Percentiles rank a stretch among this genome's conserved stretches.
These are phyloP conservation scores for Neoitamus cyanurus DNA, from an alignment of 2,888 invertebrate species.

Conservation along the genomic window DNA sequence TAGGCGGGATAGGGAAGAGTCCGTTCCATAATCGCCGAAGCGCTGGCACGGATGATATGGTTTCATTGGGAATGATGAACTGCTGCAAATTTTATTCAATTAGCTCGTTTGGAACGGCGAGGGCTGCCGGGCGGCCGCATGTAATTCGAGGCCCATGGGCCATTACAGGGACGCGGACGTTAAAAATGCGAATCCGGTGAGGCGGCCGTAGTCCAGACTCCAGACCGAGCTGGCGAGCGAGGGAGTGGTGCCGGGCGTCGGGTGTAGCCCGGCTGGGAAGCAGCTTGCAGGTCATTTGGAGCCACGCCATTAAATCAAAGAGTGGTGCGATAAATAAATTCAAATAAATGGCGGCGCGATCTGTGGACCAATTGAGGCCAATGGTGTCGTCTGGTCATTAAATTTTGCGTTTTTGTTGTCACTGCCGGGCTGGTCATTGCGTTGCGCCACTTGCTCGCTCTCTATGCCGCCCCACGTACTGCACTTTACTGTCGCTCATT, in stretches of 20 bases:
- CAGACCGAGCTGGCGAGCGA: background rate
- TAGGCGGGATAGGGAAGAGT: background rate
- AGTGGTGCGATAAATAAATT: constrained; percentile 43
- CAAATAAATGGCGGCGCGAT: constrained; percentile 44
- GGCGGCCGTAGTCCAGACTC: background rate
- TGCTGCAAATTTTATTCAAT: constrained; percentile 41
- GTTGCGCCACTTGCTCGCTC: constrained; percentile 28
- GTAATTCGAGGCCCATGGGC: constrained; percentile 3
- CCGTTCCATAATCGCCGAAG: constrained; percentile 6
- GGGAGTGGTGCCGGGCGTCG: background rate
- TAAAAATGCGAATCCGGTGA: constrained; percentile 27
- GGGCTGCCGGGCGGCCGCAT: background rate
- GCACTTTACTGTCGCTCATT: background rate
- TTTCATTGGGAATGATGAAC: constrained; percentile 36
- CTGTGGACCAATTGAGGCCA: constrained; percentile 47
- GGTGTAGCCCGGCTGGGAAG: constrained; percentile 9
- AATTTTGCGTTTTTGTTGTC: constrained; percentile 38
- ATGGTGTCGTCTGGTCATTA: constrained; percentile 47
- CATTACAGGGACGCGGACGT: background rate
- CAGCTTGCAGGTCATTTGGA: constrained; percentile 41
- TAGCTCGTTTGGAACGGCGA: constrained; percentile 6
- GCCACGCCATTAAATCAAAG: constrained; percentile 45
- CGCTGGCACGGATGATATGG: constrained; percentile 23
- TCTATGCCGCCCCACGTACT: background rate
- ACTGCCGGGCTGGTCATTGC: background rate